Evolutionary conservation across 2,113 vertebrate species (phyloP), one percentile per base, ranked within the genome.

Genomic region (Xiphophorus couchianus): DNA sequence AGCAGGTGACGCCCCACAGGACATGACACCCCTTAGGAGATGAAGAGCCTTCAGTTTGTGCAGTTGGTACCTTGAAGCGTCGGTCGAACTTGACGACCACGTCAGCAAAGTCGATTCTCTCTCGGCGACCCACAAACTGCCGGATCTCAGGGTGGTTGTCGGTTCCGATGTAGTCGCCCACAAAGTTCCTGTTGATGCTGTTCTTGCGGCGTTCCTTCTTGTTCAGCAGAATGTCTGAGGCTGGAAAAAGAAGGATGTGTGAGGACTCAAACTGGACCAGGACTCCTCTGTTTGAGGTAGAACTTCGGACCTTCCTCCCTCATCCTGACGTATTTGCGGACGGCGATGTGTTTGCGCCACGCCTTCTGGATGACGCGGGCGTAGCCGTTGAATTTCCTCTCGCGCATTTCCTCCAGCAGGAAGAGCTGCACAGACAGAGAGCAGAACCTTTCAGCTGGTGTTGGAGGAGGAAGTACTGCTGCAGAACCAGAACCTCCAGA

Each of bases 171-270:
- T 96, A 96, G 77, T 96, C 96, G 0, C 96, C 96, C 74, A 96
- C 78, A 35, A 96, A 96, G 87, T 96, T 96, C 31, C 96, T 92
- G 86, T 96, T 96, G 60, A 96, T 89, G 88, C 96, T 96, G 94
- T 96, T 96, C 13, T 79, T 92, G 25, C 95, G 83, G 0, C 96
- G 88, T n/a, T 96, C 95, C 81, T 96, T 96, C 85, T 94, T 95
- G 89, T 96, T 96, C 80, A 96, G 83, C 76, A 96, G 85, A 17
- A 96, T 84, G 66, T 95, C 95, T 0, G 95, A 96, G 0, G 96
- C 96, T 96, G 71, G 30, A 65, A 66, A 17, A 31, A 51, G 22
- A 19, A 17, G 19, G 48, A 71, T 33, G 3, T 35, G 22, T 69
- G 22, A 74, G 25, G 17, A 9, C 25, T 9, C 8, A n/a, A 51